Evolutionary conservation across 2,888 invertebrate genomes (phyloP).

Genomic region (Cabera pusaria): DNA sequence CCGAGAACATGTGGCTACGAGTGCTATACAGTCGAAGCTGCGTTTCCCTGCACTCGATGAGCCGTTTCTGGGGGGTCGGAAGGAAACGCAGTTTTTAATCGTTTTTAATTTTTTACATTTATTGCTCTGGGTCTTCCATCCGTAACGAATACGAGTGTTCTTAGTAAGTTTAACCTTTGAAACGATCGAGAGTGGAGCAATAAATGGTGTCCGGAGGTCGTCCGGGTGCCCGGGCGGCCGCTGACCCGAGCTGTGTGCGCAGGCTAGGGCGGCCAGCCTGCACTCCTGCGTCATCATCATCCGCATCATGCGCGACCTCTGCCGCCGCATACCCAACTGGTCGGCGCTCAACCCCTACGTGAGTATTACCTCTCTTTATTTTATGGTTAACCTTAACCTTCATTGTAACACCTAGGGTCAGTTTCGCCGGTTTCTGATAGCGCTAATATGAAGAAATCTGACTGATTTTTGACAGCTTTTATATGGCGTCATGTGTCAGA

Average conservation of each 20-base stretch:
- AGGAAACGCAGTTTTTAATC: constrained; percentile 67
- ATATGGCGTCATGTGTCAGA: no score
- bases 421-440: no score
- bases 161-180: no score
- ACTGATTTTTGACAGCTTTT: no score
- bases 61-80: constrained; percentile 51
- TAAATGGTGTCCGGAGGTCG: constrained; percentile 34
- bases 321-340: constrained; percentile 97
- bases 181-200: constrained; percentile 48
- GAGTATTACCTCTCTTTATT: constrained; percentile 63
- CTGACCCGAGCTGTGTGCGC: constrained; percentile 33
- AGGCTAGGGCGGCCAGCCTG: constrained; percentile 98
- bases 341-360: constrained; percentile 97
- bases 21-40: constrained; percentile 63
- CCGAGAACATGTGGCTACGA: constrained; percentile 81
- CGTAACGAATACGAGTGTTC: constrained; percentile 4
- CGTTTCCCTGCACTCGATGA: constrained; percentile 69
- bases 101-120: constrained; percentile 41
- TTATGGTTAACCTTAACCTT: no score
- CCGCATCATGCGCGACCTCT: constrained; percentile 96
- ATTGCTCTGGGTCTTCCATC: constrained; percentile 51
- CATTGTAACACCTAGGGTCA: no score
- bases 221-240: constrained; percentile 17
- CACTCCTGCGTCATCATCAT: constrained; percentile 99
- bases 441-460: no score